A percentile compares a stretch with the other conserved stretches of the same genome.
phyloP scores from a whole-genome alignment of 2,113 vertebrate genomes.

The Caretta caretta region DNA sequence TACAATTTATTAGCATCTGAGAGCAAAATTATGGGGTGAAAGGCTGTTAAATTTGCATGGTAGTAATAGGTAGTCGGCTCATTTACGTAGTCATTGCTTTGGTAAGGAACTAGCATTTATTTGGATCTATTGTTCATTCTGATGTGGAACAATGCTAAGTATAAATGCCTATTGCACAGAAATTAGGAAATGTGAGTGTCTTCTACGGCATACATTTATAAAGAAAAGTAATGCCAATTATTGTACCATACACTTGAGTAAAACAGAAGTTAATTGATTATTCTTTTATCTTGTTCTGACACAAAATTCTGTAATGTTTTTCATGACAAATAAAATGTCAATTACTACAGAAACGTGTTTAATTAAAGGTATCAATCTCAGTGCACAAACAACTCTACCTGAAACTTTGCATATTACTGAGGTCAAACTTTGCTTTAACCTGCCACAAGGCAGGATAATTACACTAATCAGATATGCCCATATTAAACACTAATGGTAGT shows the following conservation, averaged over 20 bases:
- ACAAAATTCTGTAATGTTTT: background rate
- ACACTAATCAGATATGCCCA: background rate
- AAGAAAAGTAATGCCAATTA: background rate
- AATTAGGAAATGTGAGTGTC: background rate
- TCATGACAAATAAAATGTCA: background rate
- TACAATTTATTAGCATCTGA: background rate
- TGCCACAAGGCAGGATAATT: background rate
- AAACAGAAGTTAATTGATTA: background rate
- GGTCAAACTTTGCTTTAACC: background rate
- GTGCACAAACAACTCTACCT: background rate
- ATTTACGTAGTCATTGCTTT: background rate
- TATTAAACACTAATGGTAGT: background rate
- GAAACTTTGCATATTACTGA: background rate
- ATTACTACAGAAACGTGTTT: background rate
- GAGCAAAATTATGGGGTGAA: background rate
- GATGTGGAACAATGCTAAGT: rapidly evolving
- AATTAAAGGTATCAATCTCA: background rate
- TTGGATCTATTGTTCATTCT: background rate
- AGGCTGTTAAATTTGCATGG: background rate
- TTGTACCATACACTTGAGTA: background rate
- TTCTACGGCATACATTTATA: background rate
- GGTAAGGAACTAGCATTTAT: background rate
- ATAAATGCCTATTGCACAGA: background rate
- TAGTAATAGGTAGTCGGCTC: background rate
- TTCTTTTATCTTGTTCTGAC: background rate